Conservation (phyloP, 1,140 invertebrate genomes). For the Eupeodes corollae region DNA sequence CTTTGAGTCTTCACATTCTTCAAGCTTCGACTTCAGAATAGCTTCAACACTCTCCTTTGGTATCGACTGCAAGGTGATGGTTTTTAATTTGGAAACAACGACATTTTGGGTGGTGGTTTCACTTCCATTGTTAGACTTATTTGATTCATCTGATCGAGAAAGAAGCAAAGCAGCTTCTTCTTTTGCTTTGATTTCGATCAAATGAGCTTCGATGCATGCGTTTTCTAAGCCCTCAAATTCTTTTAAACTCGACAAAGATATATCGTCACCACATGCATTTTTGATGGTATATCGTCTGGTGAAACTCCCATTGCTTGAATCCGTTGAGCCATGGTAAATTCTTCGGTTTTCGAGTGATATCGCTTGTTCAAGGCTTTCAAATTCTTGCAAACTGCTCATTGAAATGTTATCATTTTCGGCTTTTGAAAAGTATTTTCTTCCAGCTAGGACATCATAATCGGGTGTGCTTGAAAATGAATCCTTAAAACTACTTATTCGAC, state of each 20-base stretch:
- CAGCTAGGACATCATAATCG: slow-evolving; percentile 71
- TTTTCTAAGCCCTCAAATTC: slow-evolving; percentile 89
- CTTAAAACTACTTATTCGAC: slow-evolving; percentile 63
- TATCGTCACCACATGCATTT: slow-evolving; percentile 71
- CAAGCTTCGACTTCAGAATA: slow-evolving; percentile 27
- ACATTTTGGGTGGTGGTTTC: slow-evolving; percentile 30
- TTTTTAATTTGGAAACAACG: slow-evolving; percentile 30
- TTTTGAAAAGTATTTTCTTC: slow-evolving; percentile 64
- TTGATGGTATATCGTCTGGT: slow-evolving; percentile 52
- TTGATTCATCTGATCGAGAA: slow-evolving; percentile 45
- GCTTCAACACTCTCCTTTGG: slow-evolving; percentile 36
- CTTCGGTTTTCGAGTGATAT: slow-evolving; percentile 54
- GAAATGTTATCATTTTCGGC: slow-evolving; percentile 87
- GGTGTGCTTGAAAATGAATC: slow-evolving; percentile 67
- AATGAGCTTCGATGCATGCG: slow-evolving; percentile 71
- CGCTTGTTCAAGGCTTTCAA: slow-evolving; percentile 78
- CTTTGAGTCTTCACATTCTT: slow-evolving; percentile 28
- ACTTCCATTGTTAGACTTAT: slow-evolving; percentile 43
- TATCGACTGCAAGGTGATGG: slow-evolving; percentile 38
- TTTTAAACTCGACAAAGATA: slow-evolving; percentile 82
- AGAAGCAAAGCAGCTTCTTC: slow-evolving; percentile 71
- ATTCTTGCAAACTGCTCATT: slow-evolving; percentile 85
- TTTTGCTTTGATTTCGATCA: slow-evolving; percentile 69
- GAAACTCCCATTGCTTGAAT: slow-evolving; percentile 67
- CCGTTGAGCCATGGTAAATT: slow-evolving; percentile 56